Conservation (phyloP, 2,113 vertebrate genomes). For the Passer domesticus region DNA sequence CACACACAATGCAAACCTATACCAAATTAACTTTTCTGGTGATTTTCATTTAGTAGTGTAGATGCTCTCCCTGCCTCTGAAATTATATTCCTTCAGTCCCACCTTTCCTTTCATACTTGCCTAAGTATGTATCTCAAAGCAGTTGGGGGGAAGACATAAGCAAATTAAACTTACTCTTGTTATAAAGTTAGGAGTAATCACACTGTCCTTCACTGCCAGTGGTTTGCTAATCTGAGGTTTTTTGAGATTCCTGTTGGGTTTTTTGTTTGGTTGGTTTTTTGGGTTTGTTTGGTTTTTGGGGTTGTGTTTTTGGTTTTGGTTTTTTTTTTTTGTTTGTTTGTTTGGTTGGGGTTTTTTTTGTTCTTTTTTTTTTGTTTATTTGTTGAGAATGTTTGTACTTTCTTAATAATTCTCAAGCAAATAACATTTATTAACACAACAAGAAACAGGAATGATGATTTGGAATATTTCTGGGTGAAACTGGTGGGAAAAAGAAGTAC, state of each 20-base stretch:
- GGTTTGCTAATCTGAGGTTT: neutral
- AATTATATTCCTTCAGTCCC: neutral
- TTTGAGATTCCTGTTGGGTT: neutral
- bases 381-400: neutral
- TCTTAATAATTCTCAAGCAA: neutral
- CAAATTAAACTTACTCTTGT: neutral
- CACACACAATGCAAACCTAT: fast-evolving
- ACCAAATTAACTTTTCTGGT: neutral
- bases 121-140: neutral
- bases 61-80: neutral
- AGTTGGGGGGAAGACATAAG: fast-evolving
- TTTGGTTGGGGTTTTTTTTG: neutral
- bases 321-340: neutral
- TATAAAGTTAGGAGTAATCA: neutral
- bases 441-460: neutral
- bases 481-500: neutral
- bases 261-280: neutral
- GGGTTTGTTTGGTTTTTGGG: neutral
- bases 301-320: neutral
- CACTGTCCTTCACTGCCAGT: neutral
- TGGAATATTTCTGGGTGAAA: neutral
- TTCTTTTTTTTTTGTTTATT: neutral
- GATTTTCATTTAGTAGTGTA: neutral
- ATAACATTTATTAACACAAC: neutral
- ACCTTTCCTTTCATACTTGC: neutral